These are phyloP conservation scores for Cotesia glomerata DNA, from an alignment of 1,140 invertebrate genomes.

Conservation along the genomic window DNA sequence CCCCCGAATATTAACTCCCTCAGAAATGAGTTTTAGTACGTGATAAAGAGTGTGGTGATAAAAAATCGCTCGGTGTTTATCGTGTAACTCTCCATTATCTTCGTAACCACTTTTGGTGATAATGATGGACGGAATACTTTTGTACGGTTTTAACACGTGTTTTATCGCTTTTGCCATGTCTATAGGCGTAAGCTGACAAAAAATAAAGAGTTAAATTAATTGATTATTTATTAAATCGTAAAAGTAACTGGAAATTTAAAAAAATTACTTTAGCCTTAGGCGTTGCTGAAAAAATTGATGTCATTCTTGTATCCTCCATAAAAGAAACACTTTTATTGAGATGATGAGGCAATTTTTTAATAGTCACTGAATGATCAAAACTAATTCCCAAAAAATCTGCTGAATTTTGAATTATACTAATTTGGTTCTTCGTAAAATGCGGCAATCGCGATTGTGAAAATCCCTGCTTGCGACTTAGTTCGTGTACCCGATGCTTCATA, in stretches of 20 bases:
- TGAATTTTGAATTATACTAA: constrained; percentile 54
- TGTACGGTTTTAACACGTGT: constrained; percentile 59
- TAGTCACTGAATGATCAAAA: constrained; percentile 46
- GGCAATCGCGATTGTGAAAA: constrained; percentile 62
- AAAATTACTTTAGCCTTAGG: too few relatives aligned
- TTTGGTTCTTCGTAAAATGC: constrained; percentile 58
- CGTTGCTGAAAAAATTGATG: too few relatives aligned
- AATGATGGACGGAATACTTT: constrained; percentile 53
- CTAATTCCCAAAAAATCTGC: constrained; percentile 59
- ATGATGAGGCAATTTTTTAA: constrained; percentile 2
- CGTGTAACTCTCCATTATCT: constrained; percentile 61
- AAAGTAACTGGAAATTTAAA: too few relatives aligned
- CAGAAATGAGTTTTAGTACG: constrained; percentile 57
- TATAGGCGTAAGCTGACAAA: constrained; percentile 48
- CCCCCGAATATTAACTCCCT: constrained; percentile 63
- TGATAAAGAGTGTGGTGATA: constrained; percentile 45
- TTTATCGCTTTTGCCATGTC: constrained; percentile 59
- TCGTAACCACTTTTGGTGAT: constrained; percentile 68
- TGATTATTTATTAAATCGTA: too few relatives aligned
- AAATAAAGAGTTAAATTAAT: neutral
- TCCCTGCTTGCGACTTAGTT: constrained; percentile 58
- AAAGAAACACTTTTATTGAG: neutral
- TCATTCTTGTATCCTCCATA: constrained; percentile 20
- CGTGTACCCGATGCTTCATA: constrained; percentile 58
- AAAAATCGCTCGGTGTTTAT: constrained; percentile 61